phyloP scores from a whole-genome alignment of 2,113 vertebrate genomes.

The Vulpes lagopus region DNA sequence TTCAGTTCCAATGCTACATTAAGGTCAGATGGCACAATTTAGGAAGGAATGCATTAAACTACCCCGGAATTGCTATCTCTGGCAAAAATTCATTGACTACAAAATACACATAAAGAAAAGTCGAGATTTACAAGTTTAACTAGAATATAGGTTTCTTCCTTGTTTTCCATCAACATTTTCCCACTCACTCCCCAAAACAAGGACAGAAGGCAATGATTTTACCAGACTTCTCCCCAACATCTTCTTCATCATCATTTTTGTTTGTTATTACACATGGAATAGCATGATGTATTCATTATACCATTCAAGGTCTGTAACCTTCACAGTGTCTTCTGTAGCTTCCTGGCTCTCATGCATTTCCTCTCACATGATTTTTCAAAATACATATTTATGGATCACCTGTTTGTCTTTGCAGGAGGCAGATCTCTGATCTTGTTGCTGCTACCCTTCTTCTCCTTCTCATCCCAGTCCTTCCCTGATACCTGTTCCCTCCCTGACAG shows the following conservation, averaged over 20 bases:
- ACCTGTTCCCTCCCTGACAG: neutral
- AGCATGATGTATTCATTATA: neutral
- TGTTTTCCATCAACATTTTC: neutral
- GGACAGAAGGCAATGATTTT: neutral
- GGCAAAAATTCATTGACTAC: conserved; percentile 5
- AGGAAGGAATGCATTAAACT: conserved; percentile 44
- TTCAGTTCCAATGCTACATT: conserved; percentile 28
- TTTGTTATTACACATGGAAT: neutral
- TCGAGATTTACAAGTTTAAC: conserved; percentile 5
- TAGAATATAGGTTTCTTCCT: neutral
- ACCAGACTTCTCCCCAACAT: neutral
- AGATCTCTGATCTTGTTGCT: neutral
- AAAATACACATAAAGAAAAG: neutral
- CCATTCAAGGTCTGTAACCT: neutral
- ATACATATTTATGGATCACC: neutral
- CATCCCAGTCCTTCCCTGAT: neutral
- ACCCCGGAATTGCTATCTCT: neutral
- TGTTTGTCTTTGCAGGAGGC: neutral
- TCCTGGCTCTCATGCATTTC: neutral
- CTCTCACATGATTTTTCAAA: neutral
- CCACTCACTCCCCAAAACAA: neutral
- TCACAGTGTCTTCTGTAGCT: neutral
- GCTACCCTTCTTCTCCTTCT: neutral
- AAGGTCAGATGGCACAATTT: conserved; percentile 3
- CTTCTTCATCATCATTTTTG: neutral